A percentile compares a stretch with the other conserved stretches of the same genome.
Evolutionary conservation across 37 sponge, comb jelly and placozoan species (phyloP).

Genomic region (Ianthella basta): DNA sequence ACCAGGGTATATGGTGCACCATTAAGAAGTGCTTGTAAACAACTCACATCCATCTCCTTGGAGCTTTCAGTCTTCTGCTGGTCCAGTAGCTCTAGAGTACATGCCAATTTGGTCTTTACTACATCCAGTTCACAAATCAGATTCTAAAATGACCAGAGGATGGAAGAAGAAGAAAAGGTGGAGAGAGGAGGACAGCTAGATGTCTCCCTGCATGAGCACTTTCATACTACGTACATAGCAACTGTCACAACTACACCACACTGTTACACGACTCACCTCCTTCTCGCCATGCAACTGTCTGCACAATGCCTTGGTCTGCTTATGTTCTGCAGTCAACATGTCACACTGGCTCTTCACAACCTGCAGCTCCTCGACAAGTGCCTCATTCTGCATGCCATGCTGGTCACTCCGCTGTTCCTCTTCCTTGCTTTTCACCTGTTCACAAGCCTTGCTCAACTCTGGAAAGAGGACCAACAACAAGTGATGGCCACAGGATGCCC

Average conservation of each 20-base stretch:
- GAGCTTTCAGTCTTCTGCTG: neutral
- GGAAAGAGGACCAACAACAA: too few relatives aligned
- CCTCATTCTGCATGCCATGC: neutral
- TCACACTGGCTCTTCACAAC: conserved; percentile 62
- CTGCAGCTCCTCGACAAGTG: conserved; percentile 60
- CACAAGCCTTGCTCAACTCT: conserved; percentile 15
- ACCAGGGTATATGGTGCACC: too few relatives aligned
- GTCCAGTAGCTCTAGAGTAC: conserved; percentile 10
- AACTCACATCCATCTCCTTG: too few relatives aligned
- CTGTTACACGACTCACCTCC: neutral
- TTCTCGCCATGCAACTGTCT: neutral
- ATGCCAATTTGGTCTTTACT: conserved; percentile 10
- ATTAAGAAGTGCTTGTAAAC: too few relatives aligned
- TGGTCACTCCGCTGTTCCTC: conserved; percentile 1
- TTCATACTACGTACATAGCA: too few relatives aligned
- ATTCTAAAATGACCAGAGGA: neutral
- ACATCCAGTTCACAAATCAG: neutral
- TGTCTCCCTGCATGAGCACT: too few relatives aligned
- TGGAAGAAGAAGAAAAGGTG: too few relatives aligned
- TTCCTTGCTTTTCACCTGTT: neutral
- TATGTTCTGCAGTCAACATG: conserved; percentile 4
- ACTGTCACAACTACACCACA: too few relatives aligned
- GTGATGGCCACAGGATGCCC: too few relatives aligned
- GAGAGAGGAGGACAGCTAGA: too few relatives aligned
- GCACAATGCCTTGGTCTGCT: neutral